Base-by-base conservation (phyloP, 2,888 invertebrate species). In the Eristalis intricaria region DNA sequence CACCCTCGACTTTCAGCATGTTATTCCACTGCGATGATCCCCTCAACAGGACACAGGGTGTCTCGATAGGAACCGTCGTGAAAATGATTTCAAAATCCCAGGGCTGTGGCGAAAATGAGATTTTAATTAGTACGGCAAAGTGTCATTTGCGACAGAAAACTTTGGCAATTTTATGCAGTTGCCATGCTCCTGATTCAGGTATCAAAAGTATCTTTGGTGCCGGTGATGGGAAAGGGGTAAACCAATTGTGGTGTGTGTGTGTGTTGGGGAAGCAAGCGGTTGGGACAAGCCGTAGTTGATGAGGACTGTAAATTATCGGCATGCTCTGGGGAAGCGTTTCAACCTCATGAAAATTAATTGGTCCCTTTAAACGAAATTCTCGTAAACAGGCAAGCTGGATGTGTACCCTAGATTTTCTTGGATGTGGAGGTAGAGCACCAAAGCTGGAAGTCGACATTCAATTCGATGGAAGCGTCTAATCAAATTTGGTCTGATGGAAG, bases 91-190 rank as follows among this genome's bases (percentile, higher is more conserved):
- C 40, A 22, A 71, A 71, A 50, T 75, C 65, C 60, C n/a, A 50
- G 56, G 71, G 75, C 61, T 56, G 40, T 80, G 71, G 70, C 40
- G 65, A 71, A 84, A 84, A 80, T 76, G 75, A 63, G 84, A 84
- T 80, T 84, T 84, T 84, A 84, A 84, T 84, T 80, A 84, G 80
- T 81, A 64, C 26, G 81, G 26, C 75, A 70, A 75, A 75, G 58
- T 75, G 69, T 84, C 79, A 65, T 69, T 65, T 64, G 69, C 19
- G 60, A 58, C 40, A 11, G 65, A 75, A 84, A 84, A 84, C 84
- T 84, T 84, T 71, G 15, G 61, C 56, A 80, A 84, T 84, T 84
- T 80, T 15, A 32, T 84, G 75, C 84, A 84, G 75, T 84, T 76
- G 80, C n/a, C 71, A 69, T 73, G 69, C 43, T 15, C 19, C 19